Conservation (phyloP, 2,888 invertebrate genomes). For the Lacanobia wlatinum region DNA sequence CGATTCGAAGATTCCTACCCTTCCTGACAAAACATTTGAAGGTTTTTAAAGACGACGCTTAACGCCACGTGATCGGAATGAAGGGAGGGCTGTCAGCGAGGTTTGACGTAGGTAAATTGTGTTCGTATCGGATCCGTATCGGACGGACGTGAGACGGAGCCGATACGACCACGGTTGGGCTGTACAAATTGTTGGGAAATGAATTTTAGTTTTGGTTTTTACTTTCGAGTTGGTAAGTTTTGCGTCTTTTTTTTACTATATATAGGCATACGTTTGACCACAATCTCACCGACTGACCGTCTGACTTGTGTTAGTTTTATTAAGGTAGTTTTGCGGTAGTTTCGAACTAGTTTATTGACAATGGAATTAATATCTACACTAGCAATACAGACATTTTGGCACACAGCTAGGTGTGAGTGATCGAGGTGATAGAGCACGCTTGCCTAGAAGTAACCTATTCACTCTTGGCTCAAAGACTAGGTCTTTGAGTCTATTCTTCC, state of each 20-base stretch:
- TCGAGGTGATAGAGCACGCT: no score
- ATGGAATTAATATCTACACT: no score
- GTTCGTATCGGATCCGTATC: constrained; percentile 66
- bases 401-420: no score
- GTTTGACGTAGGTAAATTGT: constrained; percentile 82
- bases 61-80: constrained; percentile 61
- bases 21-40: constrained; percentile 44
- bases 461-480: no score
- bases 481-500: no score
- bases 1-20: constrained; percentile 37
- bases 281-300: no score
- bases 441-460: no score
- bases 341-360: not conserved
- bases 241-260: no score
- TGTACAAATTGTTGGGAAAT: constrained; percentile 35
- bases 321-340: not conserved
- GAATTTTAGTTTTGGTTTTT: constrained; percentile 27
- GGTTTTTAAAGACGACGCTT: constrained; percentile 68
- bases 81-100: constrained; percentile 60
- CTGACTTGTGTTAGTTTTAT: not conserved
- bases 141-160: constrained; percentile 59
- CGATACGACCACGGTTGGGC: constrained; percentile 56
- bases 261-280: no score
- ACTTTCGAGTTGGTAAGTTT: not conserved
- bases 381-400: no score